phyloP scores from a whole-genome alignment of 2,113 vertebrate genomes.

The Takifugu bimaculatus region DNA sequence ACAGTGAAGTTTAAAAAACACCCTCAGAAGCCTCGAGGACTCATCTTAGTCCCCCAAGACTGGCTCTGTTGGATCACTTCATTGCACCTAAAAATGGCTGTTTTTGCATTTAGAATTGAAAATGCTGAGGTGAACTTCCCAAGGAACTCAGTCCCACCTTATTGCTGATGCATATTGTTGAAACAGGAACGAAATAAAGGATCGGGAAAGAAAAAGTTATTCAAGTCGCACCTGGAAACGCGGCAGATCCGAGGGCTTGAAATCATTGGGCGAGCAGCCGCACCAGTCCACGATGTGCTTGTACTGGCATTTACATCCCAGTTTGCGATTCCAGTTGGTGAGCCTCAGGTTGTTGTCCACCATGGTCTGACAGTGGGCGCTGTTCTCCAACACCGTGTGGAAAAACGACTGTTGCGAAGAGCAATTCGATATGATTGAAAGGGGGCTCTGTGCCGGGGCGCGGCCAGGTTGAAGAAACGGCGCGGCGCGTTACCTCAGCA shows the following conservation, averaged over 20 bases:
- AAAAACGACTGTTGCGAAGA: slow-evolving; percentile 81
- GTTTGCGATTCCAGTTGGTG: slow-evolving; percentile 95
- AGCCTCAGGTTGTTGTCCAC: slow-evolving; percentile 93
- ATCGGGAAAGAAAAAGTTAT: neutral
- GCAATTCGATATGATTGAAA: too few species aligned
- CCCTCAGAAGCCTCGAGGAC: too few species aligned
- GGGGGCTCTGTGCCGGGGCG: too few species aligned
- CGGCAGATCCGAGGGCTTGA: slow-evolving; percentile 89
- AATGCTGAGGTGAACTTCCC: too few species aligned
- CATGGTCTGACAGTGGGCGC: slow-evolving; percentile 84
- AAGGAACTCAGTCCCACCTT: too few species aligned
- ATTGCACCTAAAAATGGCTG: neutral
- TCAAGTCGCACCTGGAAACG: slow-evolving; percentile 86
- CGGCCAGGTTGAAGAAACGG: too few species aligned
- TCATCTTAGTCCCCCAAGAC: too few species aligned
- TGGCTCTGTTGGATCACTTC: too few species aligned
- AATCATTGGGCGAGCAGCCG: slow-evolving; percentile 89
- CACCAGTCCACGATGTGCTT: slow-evolving; percentile 97
- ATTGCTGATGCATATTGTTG: too few species aligned
- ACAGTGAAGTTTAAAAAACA: neutral
- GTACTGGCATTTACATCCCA: slow-evolving; percentile 92
- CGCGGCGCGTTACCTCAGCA: slow-evolving; percentile 81
- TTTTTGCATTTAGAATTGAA: too few species aligned
- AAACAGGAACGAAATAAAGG: too few species aligned
- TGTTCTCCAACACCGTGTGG: slow-evolving; percentile 90